Evolutionary conservation across 1,140 invertebrate species (phyloP), one percentile per base, ranked within the genome.

Genomic region (Diorhabda sublineata): DNA sequence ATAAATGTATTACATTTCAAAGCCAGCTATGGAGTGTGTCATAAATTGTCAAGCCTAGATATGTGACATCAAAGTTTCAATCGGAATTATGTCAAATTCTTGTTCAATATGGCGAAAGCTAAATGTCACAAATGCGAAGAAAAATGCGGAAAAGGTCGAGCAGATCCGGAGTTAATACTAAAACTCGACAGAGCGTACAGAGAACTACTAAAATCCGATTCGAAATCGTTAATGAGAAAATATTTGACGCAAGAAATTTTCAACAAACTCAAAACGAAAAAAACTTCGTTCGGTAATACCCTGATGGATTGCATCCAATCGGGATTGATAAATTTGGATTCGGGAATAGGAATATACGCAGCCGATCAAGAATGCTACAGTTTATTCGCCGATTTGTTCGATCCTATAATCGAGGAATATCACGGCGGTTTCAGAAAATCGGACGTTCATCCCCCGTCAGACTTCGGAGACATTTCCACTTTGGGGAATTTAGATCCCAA

Each of bases 361-460:
- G 85, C 89, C 0, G 91, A 94, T 82, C 83, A 87, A 0, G 87
- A 92, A 61, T 82, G 87, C 3, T 94, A 94, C 80, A 83, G 83
- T 47, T 79, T 87, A 2, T 93, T 92, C 75, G 80, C 80, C 7
- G 83, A 85, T 58, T 79, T 94, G 6, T 94, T 94, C 76, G 87
- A 92, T 79, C 89, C 90, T 6, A 87, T 93, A 76, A 92, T 94
- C 76, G 84, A 89, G 70, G 90, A 92, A 66, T 92, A 92, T 77
- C 91, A 93, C 75, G 81, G 75, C 4, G 86, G 87, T 60, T 87
- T 90, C 78, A 85, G 85, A 64, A 80, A 85, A 43, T 84, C 83
- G 2, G 85, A 87, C 73, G 84, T 86, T 66, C 91, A 93, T 77
- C 89, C 90, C 0, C 72, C 83, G 3, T 76, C 82, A 3, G 85